Conservation (phyloP, 2,113 vertebrate genomes). For the Hyperoodon ampullatus region DNA sequence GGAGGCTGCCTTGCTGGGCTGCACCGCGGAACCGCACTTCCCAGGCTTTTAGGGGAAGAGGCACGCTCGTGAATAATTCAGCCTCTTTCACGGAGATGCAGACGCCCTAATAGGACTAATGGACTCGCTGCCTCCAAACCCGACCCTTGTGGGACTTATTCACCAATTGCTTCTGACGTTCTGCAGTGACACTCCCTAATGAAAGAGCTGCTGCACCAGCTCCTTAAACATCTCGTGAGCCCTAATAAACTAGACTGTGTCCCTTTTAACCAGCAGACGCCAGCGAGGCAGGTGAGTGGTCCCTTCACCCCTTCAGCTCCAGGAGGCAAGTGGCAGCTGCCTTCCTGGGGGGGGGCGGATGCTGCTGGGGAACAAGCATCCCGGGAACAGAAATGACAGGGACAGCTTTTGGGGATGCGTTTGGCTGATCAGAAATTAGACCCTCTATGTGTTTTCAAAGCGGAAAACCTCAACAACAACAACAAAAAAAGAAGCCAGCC, state of each 20-base stretch:
- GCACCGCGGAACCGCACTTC: constrained; percentile 78
- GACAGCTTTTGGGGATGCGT: neutral
- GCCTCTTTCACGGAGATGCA: constrained; percentile 87
- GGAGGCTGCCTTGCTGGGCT: constrained; percentile 7
- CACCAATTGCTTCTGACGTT: constrained; percentile 90
- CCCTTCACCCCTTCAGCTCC: neutral
- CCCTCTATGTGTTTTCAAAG: neutral
- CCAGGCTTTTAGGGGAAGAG: constrained; percentile 91
- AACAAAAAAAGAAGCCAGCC: neutral
- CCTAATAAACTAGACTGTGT: constrained; percentile 64
- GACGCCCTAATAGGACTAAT: constrained; percentile 92
- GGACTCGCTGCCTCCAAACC: constrained; percentile 88
- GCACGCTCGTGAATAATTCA: constrained; percentile 96
- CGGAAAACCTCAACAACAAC: neutral
- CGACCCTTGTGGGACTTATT: constrained; percentile 81
- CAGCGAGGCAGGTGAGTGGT: constrained; percentile 90
- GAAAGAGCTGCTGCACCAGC: neutral
- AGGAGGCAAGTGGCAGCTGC: neutral
- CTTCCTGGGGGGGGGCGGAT: neutral
- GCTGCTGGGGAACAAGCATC: neutral
- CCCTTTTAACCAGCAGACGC: constrained; percentile 87
- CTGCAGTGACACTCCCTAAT: constrained; percentile 90
- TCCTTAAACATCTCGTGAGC: constrained; percentile 63
- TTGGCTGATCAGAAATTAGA: neutral
- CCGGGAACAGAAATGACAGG: neutral